These are phyloP conservation scores for Heliconius charithonia DNA, from an alignment of 2,888 invertebrate species.

Conservation along the genomic window DNA sequence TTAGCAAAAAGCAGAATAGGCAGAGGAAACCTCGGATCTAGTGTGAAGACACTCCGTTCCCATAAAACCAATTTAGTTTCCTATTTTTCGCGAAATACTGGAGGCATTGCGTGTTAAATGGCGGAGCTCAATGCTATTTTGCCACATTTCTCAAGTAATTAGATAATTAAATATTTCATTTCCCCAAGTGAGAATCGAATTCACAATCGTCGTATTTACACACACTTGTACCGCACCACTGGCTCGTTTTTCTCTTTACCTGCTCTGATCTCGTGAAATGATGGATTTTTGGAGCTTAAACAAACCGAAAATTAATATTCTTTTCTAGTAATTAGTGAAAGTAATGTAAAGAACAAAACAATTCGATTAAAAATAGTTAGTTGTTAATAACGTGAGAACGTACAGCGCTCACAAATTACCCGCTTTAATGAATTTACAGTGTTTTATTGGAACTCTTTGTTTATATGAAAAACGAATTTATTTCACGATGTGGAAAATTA, in stretches of 20 bases:
- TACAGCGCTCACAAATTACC: conserved; percentile 25
- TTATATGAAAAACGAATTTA: neutral
- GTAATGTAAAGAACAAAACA: conserved; percentile 1
- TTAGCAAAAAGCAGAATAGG: too few relatives aligned
- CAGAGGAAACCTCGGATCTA: too few relatives aligned
- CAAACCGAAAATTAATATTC: neutral
- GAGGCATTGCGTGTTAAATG: too few relatives aligned
- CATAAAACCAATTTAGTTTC: too few relatives aligned
- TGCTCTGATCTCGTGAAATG: neutral
- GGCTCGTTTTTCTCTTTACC: neutral
- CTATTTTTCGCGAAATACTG: too few relatives aligned
- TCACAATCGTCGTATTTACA: too few relatives aligned
- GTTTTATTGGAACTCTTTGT: conserved; percentile 7
- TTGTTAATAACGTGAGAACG: conserved; percentile 29
- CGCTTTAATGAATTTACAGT: conserved; percentile 25
- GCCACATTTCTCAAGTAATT: too few relatives aligned
- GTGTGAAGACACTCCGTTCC: too few relatives aligned
- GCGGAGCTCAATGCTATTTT: too few relatives aligned
- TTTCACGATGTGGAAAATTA: neutral
- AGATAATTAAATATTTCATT: too few relatives aligned
- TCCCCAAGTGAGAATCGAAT: too few relatives aligned
- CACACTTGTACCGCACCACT: too few relatives aligned
- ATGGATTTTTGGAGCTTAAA: neutral
- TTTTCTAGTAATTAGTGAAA: neutral
- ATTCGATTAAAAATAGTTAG: conserved; percentile 27